Conservation (phyloP, 1,140 invertebrate genomes). For the Monomorium pharaonis region DNA sequence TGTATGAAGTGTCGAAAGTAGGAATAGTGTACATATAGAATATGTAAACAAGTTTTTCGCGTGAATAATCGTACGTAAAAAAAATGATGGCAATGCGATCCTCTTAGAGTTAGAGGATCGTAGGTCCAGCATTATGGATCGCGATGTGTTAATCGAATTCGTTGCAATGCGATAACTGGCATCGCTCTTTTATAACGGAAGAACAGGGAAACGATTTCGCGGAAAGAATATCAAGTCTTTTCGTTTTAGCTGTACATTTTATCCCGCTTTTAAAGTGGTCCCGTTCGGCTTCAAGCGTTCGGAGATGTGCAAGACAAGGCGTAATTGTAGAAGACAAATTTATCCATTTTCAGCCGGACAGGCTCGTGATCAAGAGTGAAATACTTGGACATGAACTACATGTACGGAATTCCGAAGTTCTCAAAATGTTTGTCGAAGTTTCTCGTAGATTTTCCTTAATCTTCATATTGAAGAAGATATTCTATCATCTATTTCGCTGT, state of each 20-base stretch:
- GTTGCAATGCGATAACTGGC: not conserved
- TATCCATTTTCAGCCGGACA: not conserved
- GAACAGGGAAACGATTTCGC: not conserved
- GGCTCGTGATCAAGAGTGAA: not conserved
- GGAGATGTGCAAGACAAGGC: not conserved
- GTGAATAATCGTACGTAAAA: not conserved
- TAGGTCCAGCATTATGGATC: not conserved
- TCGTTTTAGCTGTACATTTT: not conserved
- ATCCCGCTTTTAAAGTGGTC: not conserved
- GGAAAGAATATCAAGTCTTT: not conserved
- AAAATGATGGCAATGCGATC: not conserved
- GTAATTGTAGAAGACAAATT: not conserved
- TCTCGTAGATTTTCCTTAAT: not conserved
- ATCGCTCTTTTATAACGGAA: slow-evolving; percentile 15
- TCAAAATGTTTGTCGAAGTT: slow-evolving; percentile 7
- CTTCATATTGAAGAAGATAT: not conserved
- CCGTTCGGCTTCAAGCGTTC: not conserved
- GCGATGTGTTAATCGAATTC: not conserved
- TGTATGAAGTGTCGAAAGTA: slow-evolving; percentile 4
- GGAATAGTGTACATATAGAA: slow-evolving; percentile 29
- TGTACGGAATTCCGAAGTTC: not conserved
- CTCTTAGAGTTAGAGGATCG: not conserved
- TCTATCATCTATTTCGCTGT: slow-evolving; percentile 9
- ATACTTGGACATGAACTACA: not conserved
- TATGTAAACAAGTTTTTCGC: not conserved